Evolutionary conservation across 2,113 vertebrate species (phyloP).

Genomic region (Plecturocebus donacophilus): DNA sequence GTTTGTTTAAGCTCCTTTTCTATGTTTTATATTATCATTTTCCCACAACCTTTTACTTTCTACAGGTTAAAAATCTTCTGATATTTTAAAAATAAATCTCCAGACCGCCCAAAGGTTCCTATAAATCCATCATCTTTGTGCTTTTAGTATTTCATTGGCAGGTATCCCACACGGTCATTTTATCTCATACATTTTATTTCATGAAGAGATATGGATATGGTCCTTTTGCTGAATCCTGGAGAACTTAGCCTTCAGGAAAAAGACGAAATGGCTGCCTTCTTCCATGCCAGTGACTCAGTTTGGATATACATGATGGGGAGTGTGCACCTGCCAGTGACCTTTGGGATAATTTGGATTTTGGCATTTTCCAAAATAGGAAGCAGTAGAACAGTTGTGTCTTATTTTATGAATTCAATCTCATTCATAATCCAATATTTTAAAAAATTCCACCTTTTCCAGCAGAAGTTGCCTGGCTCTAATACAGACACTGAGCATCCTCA

Average conservation of each 20-base stretch:
- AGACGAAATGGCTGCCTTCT: neutral
- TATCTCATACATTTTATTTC: slow-evolving; percentile 23
- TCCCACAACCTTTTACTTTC: neutral
- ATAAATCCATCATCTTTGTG: neutral
- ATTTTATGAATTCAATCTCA: neutral
- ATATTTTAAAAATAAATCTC: slow-evolving; percentile 4
- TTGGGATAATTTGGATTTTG: neutral
- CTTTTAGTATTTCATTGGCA: neutral
- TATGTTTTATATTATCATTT: neutral
- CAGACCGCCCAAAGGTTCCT: neutral
- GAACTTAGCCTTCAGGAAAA: neutral
- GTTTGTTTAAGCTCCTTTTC: neutral
- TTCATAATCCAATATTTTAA: neutral
- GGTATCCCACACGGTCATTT: neutral
- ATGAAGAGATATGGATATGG: neutral
- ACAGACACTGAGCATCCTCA: neutral
- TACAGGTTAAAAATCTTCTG: neutral
- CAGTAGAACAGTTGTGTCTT: neutral
- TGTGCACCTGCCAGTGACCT: neutral
- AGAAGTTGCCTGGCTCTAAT: neutral
- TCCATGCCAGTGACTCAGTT: neutral
- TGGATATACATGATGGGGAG: neutral
- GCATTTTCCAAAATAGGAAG: slow-evolving; percentile 27
- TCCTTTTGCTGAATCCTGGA: neutral
- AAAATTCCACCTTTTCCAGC: neutral